Conservation (phyloP, 2,888 invertebrate genomes). For the Anthrax anthrax region DNA sequence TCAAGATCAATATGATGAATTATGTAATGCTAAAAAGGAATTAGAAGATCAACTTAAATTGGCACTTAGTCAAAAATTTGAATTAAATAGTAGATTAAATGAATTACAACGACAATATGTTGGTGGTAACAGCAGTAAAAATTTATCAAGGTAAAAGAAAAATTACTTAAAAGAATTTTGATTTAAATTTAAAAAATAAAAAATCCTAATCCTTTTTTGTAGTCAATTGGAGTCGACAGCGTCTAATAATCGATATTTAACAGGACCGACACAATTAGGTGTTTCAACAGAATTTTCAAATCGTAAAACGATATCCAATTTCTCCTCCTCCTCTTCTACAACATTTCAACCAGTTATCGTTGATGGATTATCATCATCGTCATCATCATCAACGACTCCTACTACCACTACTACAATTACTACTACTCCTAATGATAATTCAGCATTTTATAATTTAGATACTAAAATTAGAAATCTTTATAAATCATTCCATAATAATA, state of each 20-base stretch:
- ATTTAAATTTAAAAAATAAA: too few relatives aligned
- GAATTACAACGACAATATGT: slow-evolving; percentile 34
- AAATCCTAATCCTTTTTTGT: not conserved
- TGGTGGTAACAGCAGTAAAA: slow-evolving; percentile 19
- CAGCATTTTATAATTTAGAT: too few relatives aligned
- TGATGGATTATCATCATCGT: not conserved
- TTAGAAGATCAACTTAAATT: slow-evolving; percentile 45
- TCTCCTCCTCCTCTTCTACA: too few relatives aligned
- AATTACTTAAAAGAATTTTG: not conserved
- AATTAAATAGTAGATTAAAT: slow-evolving; percentile 42
- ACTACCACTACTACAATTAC: too few relatives aligned
- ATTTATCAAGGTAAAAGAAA: slow-evolving; percentile 27
- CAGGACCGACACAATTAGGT: slow-evolving; percentile 12
- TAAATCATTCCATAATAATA: slow-evolving; percentile 19
- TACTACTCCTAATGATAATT: too few relatives aligned
- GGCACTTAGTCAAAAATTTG: slow-evolving; percentile 42
- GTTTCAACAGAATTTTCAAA: slow-evolving; percentile 5
- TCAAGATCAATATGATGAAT: slow-evolving; percentile 46
- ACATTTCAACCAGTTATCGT: not conserved
- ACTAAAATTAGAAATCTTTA: not conserved
- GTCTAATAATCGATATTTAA: slow-evolving; percentile 28
- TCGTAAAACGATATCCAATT: too few relatives aligned
- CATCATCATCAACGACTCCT: not conserved
- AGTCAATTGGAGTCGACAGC: slow-evolving; percentile 27
- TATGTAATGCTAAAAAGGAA: slow-evolving; percentile 42